Conservation (phyloP, 2,888 invertebrate genomes). For the Prosapia bicincta region DNA sequence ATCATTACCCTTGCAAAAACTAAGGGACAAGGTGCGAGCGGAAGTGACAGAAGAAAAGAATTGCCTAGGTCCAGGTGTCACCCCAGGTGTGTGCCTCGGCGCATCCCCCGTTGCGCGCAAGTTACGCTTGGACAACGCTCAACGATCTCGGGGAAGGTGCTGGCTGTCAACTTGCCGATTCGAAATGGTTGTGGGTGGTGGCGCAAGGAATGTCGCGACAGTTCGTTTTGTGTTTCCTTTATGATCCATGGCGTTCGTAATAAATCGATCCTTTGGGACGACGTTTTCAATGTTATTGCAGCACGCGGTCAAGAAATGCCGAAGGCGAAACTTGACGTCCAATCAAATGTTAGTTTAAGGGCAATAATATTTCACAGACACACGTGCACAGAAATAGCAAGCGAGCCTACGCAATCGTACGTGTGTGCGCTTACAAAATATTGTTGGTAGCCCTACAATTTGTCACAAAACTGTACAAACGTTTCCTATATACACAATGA, state of each 20-base stretch:
- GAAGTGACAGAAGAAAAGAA: not conserved
- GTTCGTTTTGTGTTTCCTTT: not conserved
- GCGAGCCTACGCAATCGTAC: no score
- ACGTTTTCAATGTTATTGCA: not conserved
- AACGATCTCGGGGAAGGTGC: not conserved
- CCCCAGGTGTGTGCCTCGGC: not conserved
- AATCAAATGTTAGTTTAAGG: no score
- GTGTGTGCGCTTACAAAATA: no score
- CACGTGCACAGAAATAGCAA: no score
- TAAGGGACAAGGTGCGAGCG: not conserved
- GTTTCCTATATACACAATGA: no score
- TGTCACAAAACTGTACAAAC: no score
- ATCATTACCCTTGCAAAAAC: not conserved
- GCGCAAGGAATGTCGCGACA: not conserved
- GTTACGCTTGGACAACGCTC: not conserved
- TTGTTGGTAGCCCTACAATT: no score
- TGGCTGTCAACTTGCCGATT: not conserved
- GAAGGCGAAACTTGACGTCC: no score
- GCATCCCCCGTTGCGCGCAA: not conserved
- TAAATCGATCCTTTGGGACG: not conserved
- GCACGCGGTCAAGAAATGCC: not conserved
- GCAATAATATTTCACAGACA: no score
- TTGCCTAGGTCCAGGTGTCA: not conserved
- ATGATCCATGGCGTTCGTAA: not conserved
- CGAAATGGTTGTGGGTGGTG: not conserved